Evolutionary conservation across 2,888 invertebrate genomes (phyloP), one percentile per base, ranked within the genome.

Genomic region (Rhopalosiphum nymphaeae): DNA sequence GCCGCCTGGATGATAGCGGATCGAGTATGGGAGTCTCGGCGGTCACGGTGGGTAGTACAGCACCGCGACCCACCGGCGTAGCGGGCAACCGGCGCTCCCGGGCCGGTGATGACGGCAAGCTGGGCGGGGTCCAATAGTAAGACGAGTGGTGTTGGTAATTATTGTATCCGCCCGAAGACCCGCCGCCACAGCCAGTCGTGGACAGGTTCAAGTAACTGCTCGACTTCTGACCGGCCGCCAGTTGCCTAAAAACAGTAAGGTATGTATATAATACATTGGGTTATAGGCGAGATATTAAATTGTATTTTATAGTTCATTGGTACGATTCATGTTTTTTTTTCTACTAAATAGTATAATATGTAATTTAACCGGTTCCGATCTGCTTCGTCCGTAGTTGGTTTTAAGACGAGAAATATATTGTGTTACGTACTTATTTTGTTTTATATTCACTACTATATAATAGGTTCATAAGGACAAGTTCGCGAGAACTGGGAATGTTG

Each of bases 131-230:
- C 84, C 96, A 96, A 36, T 91, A 92, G 86, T 91, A 89, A 61
- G 90, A 89, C 29, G 89, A 53, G 0, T 44, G 89, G 57, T 89
- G 89, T 10, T 94, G 87, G 16, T 92, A 88, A 26, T 87, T 49
- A 26, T 87, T 49, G 85, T 88, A 26, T 57, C 91, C 86, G 21
- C 53, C 11, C 11, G 88, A 46, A 11, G 88, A 53, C 21, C 53
- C 61, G 67, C 36, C 36, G 16, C 53, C 84, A 25, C 26, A 84
- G 86, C 94, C 88, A 78, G 85, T 85, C 84, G 95, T 44, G 86
- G 94, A 94, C 44, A 97, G 96, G 96, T 97, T 98, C 95, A 97
- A 96, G 96, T 97, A 97, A 96, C 97, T 98, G 95, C 97, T 97
- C 7, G 97, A 97, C 89, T 97, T 96, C 95, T 97, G 96, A 91